phyloP scores from a whole-genome alignment of 1,140 invertebrate genomes.

The Ruditapes philippinarum region DNA sequence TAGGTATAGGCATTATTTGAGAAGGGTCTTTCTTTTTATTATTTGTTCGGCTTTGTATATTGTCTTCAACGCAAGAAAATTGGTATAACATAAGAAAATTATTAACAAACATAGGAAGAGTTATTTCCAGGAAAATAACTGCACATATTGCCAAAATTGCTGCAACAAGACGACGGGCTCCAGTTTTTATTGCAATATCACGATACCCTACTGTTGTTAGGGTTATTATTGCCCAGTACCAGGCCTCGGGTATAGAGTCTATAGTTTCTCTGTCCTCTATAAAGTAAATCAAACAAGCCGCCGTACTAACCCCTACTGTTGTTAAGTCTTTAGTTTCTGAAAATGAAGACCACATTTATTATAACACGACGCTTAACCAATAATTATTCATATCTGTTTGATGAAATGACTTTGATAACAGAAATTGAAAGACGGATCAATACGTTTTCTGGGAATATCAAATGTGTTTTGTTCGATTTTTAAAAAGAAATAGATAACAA shows the following conservation, averaged over 20 bases:
- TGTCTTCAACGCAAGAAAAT: constrained; percentile 58
- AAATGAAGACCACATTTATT: too few species aligned
- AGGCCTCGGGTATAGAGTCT: constrained; percentile 95
- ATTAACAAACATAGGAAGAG: constrained; percentile 96
- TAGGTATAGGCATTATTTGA: too few species aligned
- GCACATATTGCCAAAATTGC: constrained; percentile 94
- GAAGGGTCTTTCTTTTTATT: too few species aligned
- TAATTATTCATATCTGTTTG: too few species aligned
- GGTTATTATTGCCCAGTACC: constrained; percentile 95
- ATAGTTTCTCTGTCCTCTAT: constrained; percentile 87
- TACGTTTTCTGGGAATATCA: too few species aligned
- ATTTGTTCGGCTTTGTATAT: background rate
- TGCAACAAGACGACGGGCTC: constrained; percentile 89
- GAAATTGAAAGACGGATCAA: too few species aligned
- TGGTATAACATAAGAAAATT: constrained; percentile 89
- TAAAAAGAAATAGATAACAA: too few species aligned
- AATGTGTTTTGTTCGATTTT: too few species aligned
- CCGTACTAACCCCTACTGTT: constrained; percentile 70
- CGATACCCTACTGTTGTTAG: constrained; percentile 99
- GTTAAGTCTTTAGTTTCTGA: too few species aligned
- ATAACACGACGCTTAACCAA: too few species aligned
- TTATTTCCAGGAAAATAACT: constrained; percentile 79
- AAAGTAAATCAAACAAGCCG: constrained; percentile 74
- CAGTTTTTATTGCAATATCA: constrained; percentile 90
- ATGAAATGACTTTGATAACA: too few species aligned